Conservation (phyloP, 2,113 vertebrate species). For the Polypterus senegalus region DNA sequence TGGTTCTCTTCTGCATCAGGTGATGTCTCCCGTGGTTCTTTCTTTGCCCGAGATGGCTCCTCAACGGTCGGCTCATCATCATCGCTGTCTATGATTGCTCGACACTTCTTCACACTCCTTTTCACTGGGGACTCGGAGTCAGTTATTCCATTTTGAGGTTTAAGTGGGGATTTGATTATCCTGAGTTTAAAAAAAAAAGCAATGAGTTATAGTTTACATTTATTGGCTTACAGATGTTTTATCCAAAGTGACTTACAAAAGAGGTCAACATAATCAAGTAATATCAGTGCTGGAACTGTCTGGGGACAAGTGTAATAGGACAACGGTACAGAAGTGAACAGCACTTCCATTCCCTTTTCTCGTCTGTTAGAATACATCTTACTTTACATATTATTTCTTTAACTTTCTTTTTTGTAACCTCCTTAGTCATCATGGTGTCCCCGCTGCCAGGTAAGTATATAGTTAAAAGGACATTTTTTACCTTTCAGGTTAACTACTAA, state of each 20-base stretch:
- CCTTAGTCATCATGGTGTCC: too few relatives aligned
- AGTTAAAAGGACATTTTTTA: too few relatives aligned
- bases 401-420: too few relatives aligned
- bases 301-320: neutral
- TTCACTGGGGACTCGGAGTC: conserved; percentile 53
- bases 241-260: too few relatives aligned
- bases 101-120: conserved; percentile 41
- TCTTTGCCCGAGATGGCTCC: conserved; percentile 18
- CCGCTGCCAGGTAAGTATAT: too few relatives aligned
- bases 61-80: conserved; percentile 41
- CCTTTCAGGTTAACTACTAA: too few relatives aligned
- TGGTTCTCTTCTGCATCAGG: conserved; percentile 16
- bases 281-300: too few relatives aligned
- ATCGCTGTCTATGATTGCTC: conserved; percentile 54
- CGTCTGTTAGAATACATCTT: neutral
- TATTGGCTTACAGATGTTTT: neutral
- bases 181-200: conserved; percentile 15
- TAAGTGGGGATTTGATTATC: conserved; percentile 46
- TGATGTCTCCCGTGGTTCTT: conserved; percentile 9
- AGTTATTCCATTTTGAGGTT: conserved; percentile 49
- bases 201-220: neutral
- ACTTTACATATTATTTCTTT: neutral
- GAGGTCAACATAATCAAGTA: too few relatives aligned
- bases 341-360: neutral
- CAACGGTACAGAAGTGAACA: neutral